These are phyloP conservation scores for Micrasema minimum DNA, from an alignment of 1,140 invertebrate species.

Conservation along the genomic window DNA sequence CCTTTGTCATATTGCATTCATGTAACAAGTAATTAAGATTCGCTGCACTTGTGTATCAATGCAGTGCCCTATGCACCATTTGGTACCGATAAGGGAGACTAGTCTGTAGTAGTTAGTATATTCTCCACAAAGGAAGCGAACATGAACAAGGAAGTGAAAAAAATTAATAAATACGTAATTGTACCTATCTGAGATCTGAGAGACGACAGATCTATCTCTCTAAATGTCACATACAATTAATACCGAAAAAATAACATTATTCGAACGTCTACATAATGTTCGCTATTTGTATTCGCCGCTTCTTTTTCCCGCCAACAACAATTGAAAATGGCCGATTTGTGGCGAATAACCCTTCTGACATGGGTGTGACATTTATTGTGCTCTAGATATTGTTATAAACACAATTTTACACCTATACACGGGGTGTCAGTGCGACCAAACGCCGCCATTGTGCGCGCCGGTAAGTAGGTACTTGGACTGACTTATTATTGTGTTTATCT, in stretches of 20 bases:
- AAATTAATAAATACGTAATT: too few species aligned
- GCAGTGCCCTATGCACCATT: too few species aligned
- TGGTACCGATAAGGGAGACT: too few species aligned
- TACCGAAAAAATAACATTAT: constrained; percentile 2
- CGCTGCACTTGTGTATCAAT: too few species aligned
- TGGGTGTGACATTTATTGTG: constrained; percentile 49
- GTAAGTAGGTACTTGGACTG: not conserved
- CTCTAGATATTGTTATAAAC: constrained; percentile 47
- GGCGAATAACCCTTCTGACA: constrained; percentile 48
- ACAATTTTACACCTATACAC: constrained; percentile 48
- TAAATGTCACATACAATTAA: too few species aligned
- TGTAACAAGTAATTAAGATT: too few species aligned
- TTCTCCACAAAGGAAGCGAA: too few species aligned
- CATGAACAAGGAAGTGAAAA: too few species aligned
- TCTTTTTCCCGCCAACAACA: constrained; percentile 13
- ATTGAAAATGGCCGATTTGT: constrained; percentile 35
- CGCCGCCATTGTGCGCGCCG: not conserved
- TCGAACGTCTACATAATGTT: too few species aligned
- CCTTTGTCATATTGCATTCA: not conserved
- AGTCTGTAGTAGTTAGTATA: not conserved
- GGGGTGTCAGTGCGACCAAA: constrained; percentile 3
- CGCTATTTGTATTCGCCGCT: not conserved
- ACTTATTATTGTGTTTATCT: not conserved
- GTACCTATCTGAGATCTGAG: too few species aligned
- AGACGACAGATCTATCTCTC: too few species aligned